Percentiles rank a stretch among this genome's conserved stretches.
Conservation (phyloP, 2,113 vertebrate genomes). For the Atherinomorus stipes region DNA sequence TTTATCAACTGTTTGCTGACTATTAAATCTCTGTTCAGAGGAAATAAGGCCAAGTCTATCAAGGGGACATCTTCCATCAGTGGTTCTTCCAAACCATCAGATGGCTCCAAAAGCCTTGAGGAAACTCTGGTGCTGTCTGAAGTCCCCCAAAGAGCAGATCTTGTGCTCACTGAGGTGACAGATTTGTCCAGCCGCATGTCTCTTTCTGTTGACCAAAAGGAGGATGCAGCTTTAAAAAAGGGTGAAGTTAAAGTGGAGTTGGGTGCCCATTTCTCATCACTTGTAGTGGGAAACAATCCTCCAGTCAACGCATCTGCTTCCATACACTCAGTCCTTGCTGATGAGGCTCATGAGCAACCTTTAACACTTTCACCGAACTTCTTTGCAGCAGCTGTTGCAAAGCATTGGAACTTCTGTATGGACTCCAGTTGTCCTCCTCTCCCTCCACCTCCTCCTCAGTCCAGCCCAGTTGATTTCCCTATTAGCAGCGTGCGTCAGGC, state of each 20-base stretch:
- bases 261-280: conserved; percentile 65
- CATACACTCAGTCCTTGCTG: conserved; percentile 33
- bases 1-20: not conserved
- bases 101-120: conserved; percentile 50
- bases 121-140: conserved; percentile 31
- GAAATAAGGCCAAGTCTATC: conserved; percentile 53
- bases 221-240: conserved; percentile 77
- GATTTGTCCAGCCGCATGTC: conserved; percentile 74
- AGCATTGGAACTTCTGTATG: conserved; percentile 21
- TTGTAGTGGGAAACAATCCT: conserved; percentile 41
- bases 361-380: conserved; percentile 29
- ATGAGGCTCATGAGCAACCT: conserved; percentile 42
- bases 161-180: conserved; percentile 78
- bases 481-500: conserved; percentile 44
- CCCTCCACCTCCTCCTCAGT: conserved; percentile 65
- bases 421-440: conserved; percentile 67
- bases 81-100: conserved; percentile 8
- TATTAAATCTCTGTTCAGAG: conserved; percentile 37
- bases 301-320: not conserved
- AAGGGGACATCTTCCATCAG: conserved; percentile 41
- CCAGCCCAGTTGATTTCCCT: conserved; percentile 57
- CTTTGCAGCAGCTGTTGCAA: conserved; percentile 40
- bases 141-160: conserved; percentile 69
- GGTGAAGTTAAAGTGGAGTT: not conserved
- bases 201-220: conserved; percentile 80